Evolutionary conservation across 2,888 invertebrate genomes (phyloP), one percentile per base, ranked within the genome.

Genomic region (Seira ritae): DNA sequence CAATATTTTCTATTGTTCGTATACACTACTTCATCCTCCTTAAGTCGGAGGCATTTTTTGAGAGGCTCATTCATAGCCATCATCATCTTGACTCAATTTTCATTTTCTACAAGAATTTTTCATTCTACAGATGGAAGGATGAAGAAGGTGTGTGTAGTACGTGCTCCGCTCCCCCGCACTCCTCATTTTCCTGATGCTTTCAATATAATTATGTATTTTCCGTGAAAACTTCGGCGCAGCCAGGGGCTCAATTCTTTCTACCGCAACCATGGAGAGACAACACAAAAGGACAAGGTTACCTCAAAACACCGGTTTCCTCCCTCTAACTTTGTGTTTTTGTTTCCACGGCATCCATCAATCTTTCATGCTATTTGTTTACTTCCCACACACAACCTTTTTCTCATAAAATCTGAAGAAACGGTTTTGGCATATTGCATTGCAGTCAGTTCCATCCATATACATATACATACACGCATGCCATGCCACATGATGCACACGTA

Each of bases 261-360:
- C 31, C 31, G 31, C 31, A 31, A n/a, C 50, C n/a, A 75, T n/a
- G n/a, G 50, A 75, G 75, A 69, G 31, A 66, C 67, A 68, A 67
- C 42, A 67, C 42, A 71, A 24, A 12, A 76, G 31, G 68, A 76
- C 31, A 70, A 78, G 78, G 78, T 71, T 78, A 70, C 55, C 55
- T 55, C 55, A 55, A 55, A 55, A 55, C 55, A 55, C 17, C n/a
- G 55, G 55, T 55, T 55, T 55, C 55, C 15, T 17, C 55, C 31
- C 55, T 42, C n/a, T 31, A 55, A 31, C 31, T 31, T 31, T 31
- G 31, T 31, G 31, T 31, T 31, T n/a, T 31, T 31, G 55, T 55
- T 55, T 55, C 55, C 17, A 55, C n/a, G 55, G 17, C 12, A 55
- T 55, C 55, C 55, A 55, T 55, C 55, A 55, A 55, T 55, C 55